A percentile compares a stretch with the other conserved stretches of the same genome.
Conservation (phyloP, 2,797 vertebrate genomes). For the Periophthalmus magnuspinnatus region DNA sequence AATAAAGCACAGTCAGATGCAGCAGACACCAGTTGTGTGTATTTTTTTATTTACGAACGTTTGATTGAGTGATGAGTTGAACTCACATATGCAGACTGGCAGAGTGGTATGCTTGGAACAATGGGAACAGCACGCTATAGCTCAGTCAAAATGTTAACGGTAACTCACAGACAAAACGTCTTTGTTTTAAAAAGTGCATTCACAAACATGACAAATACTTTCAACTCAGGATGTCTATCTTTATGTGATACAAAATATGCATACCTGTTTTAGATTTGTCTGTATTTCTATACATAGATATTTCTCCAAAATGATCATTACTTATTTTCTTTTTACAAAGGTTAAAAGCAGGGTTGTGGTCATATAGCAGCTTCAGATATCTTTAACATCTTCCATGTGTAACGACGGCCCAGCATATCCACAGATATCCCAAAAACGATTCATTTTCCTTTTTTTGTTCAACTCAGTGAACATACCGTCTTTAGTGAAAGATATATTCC, state of each 20-base stretch:
- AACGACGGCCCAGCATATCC: slow-evolving; percentile 65
- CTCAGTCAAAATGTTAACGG: slow-evolving; percentile 86
- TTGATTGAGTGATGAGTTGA: slow-evolving; percentile 77
- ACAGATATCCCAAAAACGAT: slow-evolving; percentile 86
- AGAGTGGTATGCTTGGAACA: slow-evolving; percentile 75
- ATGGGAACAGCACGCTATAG: slow-evolving; percentile 84
- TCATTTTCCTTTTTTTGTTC: slow-evolving; percentile 72
- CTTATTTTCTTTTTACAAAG: slow-evolving; percentile 81
- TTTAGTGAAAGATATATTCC: slow-evolving; percentile 88
- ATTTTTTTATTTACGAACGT: slow-evolving; percentile 79
- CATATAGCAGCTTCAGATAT: slow-evolving; percentile 98
- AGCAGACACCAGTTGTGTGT: slow-evolving; percentile 67
- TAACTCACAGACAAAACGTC: slow-evolving; percentile 97
- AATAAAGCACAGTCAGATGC: slow-evolving; percentile 60
- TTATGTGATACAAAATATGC: slow-evolving; percentile 85
- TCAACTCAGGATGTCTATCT: slow-evolving; percentile 90
- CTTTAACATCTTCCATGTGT: slow-evolving; percentile 68
- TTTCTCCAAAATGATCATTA: slow-evolving; percentile 85
- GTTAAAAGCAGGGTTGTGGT: slow-evolving; percentile 95
- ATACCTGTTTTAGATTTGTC: slow-evolving; percentile 90
- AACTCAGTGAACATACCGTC: slow-evolving; percentile 77
- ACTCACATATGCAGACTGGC: slow-evolving; percentile 73
- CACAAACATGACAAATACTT: slow-evolving; percentile 98
- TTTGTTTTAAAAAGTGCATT: slow-evolving; percentile 97
- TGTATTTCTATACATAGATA: slow-evolving; percentile 88